Evolutionary conservation across 2,113 vertebrate species (phyloP), one percentile per base, ranked within the genome.

Genomic region (Aleadryas rufinucha): DNA sequence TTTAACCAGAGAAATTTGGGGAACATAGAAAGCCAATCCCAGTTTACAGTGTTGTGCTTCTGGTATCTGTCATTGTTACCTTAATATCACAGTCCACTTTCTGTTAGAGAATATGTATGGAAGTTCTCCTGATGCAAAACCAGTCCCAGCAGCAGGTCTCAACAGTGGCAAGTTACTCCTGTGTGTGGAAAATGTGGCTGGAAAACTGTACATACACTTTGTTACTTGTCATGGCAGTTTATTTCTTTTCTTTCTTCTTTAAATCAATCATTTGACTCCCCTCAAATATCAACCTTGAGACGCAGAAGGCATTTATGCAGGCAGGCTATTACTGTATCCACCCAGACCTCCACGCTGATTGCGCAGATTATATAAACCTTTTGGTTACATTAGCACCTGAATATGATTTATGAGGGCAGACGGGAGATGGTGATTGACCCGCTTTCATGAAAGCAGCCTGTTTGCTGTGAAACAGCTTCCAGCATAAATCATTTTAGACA

Each of bases 321-420:
- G 81, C 91, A 80, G 63, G 91, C 89, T 91, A 68, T 93, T 91
- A 91, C 76, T 84, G 79, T 39, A 80, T 59, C 70, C 78, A 83
- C 59, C 37, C 84, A 93, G 93, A 87, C 93, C 94, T 85, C 95
- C 91, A 90, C 0, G 6, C 91, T 91, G 89, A 96, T 97, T 69
- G 91, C 95, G 87, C 56, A 91, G 94, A 94, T 95, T 96, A 84
- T 93, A 90, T 47, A 94, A 95, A 95, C 78, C 93, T 91, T 95
- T 97, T 91, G 95, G 94, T 94, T 97, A 95, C 94, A 96, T 97
- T 96, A 97, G 94, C 95, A 97, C 97, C 94, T 96, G 96, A 97
- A 87, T 95, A 95, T 97, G 96, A 97, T 97, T 97, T 97, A 97
- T 95, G 97, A 96, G 95, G 91, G 95, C 82, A 87, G 95, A 37